These are phyloP conservation scores for Diacarnus erythraeanus DNA, from an alignment of 37 sponge, comb jelly and placozoan species.

Conservation along the genomic window DNA sequence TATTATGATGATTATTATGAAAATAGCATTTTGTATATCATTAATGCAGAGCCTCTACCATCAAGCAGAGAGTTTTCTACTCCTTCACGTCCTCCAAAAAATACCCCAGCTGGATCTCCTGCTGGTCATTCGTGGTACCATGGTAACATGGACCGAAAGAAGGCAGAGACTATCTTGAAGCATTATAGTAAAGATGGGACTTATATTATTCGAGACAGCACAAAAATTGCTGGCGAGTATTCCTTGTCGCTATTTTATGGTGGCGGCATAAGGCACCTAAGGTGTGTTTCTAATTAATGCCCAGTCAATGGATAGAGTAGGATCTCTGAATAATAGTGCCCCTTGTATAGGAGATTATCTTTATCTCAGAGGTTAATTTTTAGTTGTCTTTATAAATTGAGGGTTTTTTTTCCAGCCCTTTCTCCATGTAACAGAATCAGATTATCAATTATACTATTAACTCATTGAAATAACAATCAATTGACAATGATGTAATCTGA, in stretches of 20 bases:
- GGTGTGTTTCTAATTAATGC: constrained; percentile 23
- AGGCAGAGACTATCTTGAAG: constrained; percentile 46
- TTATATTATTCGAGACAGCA: constrained; percentile 66
- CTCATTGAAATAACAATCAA: too few species aligned
- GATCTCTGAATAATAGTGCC: too few species aligned
- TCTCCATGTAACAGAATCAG: too few species aligned
- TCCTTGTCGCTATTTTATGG: constrained; percentile 62
- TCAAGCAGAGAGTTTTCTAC: background rate
- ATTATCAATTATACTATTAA: too few species aligned
- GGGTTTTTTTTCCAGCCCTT: too few species aligned
- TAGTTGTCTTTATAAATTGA: too few species aligned
- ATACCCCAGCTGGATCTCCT: background rate
- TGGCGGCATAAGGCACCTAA: constrained; percentile 58
- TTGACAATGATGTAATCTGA: too few species aligned
- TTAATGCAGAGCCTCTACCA: constrained; percentile 12
- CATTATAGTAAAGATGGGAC: constrained; percentile 64
- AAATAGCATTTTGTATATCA: too few species aligned
- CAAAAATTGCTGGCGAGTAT: constrained; percentile 49
- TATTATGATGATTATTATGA: background rate
- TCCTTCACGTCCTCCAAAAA: constrained; percentile 9
- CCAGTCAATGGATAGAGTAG: too few species aligned
- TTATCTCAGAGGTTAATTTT: too few species aligned
- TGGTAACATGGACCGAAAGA: constrained; percentile 48
- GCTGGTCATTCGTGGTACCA: constrained; percentile 62
- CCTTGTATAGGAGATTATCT: too few species aligned